Evolutionary conservation across 2,888 invertebrate species (phyloP).

Genomic region (Pachydiplax longipennis): DNA sequence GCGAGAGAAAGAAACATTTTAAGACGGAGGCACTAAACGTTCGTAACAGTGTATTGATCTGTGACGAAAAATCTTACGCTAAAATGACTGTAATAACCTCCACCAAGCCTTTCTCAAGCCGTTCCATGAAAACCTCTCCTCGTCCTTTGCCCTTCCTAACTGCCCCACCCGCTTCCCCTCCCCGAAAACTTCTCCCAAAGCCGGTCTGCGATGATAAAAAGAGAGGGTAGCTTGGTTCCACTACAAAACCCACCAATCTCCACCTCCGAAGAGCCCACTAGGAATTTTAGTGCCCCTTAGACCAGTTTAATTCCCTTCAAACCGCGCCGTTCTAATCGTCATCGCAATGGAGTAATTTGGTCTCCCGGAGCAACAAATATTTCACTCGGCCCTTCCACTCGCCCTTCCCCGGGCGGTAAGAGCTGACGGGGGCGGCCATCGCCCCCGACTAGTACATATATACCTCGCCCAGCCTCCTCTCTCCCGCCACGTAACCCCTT

Average conservation of each 20-base stretch:
- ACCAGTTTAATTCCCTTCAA: background rate
- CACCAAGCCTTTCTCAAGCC: background rate
- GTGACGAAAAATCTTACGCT: background rate
- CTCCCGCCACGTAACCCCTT: background rate
- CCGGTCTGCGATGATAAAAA: conserved; percentile 2
- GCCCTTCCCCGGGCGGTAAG: background rate
- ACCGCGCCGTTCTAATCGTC: background rate
- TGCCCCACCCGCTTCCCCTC: background rate
- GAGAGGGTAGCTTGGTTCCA: conserved; percentile 8
- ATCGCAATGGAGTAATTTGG: background rate
- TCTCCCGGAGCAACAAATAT: background rate
- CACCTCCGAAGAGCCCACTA: background rate
- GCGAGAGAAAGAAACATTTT: background rate
- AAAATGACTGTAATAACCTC: background rate
- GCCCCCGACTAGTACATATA: background rate
- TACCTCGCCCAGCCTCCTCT: background rate
- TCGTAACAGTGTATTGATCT: background rate
- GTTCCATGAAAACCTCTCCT: background rate
- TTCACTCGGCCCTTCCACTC: background rate
- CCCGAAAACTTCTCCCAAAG: background rate
- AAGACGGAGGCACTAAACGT: background rate
- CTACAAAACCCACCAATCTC: background rate
- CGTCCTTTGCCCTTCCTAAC: conserved; percentile 6
- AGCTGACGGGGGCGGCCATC: background rate
- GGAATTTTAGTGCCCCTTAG: background rate